Evolutionary conservation across 2,797 vertebrate genomes (phyloP), one percentile per base, ranked within the genome.

Genomic region (Bovichtus variegatus): DNA sequence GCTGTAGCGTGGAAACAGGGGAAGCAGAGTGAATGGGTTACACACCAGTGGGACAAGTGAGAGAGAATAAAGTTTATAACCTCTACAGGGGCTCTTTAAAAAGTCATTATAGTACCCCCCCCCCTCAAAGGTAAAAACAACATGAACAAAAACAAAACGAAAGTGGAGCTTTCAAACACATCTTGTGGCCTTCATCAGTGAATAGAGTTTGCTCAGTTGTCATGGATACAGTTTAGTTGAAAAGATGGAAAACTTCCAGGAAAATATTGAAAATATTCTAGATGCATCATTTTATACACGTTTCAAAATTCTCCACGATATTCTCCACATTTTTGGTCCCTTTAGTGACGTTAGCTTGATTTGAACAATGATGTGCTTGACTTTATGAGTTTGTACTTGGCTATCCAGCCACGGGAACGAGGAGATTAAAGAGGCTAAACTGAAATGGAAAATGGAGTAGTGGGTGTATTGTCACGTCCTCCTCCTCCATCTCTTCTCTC

Each of bases 51-150:
- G 63, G 74, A 79, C 73, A 83, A 83, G 76, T 34, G 23, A 55
- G 67, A 71, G 57, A 82, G 79, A 85, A 75, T 58, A 53, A 76
- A 89, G 84, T 91, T 87, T 81, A 82, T 76, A 85, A 84, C 74
- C 68, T 71, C 76, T 83, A 71, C 66, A 36, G 71, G 81, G 81
- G 78, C 85, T 90, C 89, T 91, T 94, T 91, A 90, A 91, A 94
- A 94, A 85, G 70, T 75, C 60, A 83, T 93, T 92, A 85, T 16
- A 23, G 54, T 23, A 8, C 41, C 51, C 58, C 46, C 65, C 40
- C 9, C n/a, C n/a, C n/a, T n/a, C 18, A 19, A 57, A 29, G 4
- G 38, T 21, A 41, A 60, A 15, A 55, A 25, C 31, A 64, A 27
- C 13, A 36, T n/a, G 10, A 59, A 55, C 6, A 23, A 27, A 25